phyloP scores from a whole-genome alignment of 1,140 invertebrate genomes.

The Dinoponera quadriceps region DNA sequence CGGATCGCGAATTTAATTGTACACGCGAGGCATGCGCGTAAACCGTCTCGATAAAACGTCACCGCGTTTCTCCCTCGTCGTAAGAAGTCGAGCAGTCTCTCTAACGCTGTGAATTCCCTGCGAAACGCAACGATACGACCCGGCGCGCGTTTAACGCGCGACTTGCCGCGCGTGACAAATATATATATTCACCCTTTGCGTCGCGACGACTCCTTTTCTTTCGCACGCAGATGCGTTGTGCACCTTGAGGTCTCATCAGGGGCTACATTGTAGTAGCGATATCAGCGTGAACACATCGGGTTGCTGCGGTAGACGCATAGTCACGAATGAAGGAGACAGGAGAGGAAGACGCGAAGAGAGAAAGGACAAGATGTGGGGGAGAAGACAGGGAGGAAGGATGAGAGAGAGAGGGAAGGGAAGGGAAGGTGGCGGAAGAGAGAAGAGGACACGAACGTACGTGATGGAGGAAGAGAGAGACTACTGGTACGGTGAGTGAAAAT shows the following conservation, averaged over 20 bases:
- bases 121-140: conserved; percentile 26
- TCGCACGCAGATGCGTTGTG: neutral
- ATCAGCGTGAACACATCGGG: conserved; percentile 25
- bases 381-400: neutral
- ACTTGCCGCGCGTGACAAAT: conserved; percentile 32
- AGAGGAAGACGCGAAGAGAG: conserved; percentile 27
- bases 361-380: conserved; percentile 15
- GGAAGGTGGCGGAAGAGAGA: neutral
- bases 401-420: neutral
- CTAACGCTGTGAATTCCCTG: neutral
- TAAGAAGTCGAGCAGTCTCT: neutral
- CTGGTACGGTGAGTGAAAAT: conserved; percentile 52
- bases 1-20: conserved; percentile 26
- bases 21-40: neutral
- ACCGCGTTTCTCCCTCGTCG: neutral
- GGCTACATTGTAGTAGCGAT: conserved; percentile 29
- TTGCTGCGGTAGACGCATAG: conserved; percentile 51
- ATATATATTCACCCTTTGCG: conserved; percentile 18
- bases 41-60: neutral
- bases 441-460: neutral
- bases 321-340: conserved; percentile 42
- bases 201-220: conserved; percentile 22
- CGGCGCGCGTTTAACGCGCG: conserved; percentile 19
- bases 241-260: conserved; percentile 51
- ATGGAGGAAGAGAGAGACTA: conserved; percentile 22